Evolutionary conservation across 2,888 invertebrate species (phyloP).

Genomic region (Onthophagus sagittarius): DNA sequence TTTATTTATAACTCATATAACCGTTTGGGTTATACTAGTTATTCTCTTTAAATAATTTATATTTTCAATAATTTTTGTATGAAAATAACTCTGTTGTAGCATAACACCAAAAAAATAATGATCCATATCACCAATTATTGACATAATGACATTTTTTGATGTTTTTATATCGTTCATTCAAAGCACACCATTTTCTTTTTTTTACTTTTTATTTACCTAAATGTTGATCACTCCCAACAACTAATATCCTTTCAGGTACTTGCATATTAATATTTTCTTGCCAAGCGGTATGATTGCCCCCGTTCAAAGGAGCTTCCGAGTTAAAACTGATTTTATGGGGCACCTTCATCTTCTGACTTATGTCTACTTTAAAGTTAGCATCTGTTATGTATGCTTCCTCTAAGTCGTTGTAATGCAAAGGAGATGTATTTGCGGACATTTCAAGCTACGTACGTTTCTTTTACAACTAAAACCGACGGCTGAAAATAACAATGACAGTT

Average conservation of each 20-base stretch:
- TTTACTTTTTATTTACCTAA: constrained; percentile 17
- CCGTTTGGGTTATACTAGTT: neutral
- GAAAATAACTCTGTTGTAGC: constrained; percentile 19
- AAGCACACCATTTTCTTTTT: too few relatives aligned
- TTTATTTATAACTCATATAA: constrained; percentile 4
- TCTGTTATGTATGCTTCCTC: constrained; percentile 60
- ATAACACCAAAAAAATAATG: constrained; percentile 20
- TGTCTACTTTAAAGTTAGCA: constrained; percentile 69
- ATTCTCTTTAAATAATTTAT: constrained; percentile 21
- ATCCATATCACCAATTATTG: constrained; percentile 9
- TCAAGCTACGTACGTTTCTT: constrained; percentile 22
- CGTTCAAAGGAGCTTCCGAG: constrained; percentile 60
- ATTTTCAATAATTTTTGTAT: constrained; percentile 14
- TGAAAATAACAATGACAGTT: neutral
- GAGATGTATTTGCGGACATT: constrained; percentile 62
- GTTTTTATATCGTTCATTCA: constrained; percentile 1
- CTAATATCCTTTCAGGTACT: constrained; percentile 89
- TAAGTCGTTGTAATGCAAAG: constrained; percentile 58
- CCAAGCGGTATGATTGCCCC: constrained; percentile 59
- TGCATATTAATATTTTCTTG: constrained; percentile 85
- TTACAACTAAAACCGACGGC: neutral
- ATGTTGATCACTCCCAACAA: constrained; percentile 73
- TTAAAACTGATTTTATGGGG: constrained; percentile 76
- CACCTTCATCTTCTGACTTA: constrained; percentile 77
- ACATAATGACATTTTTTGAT: neutral